Conservation (phyloP, 1,140 invertebrate genomes). For the Eumeta japonica region DNA sequence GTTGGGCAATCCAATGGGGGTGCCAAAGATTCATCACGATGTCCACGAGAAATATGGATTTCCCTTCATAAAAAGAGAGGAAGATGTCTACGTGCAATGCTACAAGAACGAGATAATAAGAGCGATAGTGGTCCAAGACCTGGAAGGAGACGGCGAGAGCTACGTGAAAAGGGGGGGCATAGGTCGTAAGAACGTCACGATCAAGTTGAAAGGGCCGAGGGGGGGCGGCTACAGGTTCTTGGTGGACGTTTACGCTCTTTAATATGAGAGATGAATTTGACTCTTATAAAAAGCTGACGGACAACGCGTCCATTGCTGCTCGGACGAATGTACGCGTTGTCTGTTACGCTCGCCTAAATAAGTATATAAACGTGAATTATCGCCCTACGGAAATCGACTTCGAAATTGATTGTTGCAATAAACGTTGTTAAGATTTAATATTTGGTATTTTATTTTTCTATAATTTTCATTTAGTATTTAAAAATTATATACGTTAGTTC, state of each 20-base stretch:
- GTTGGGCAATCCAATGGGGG: constrained; percentile 5
- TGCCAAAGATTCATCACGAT: constrained; percentile 10
- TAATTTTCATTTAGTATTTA: too few relatives aligned
- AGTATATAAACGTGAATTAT: too few relatives aligned
- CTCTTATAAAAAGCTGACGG: too few relatives aligned
- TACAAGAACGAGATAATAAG: constrained; percentile 7
- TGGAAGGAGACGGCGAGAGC: constrained; percentile 12
- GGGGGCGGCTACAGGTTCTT: constrained; percentile 31
- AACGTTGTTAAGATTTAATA: too few relatives aligned
- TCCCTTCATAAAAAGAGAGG: constrained; percentile 8
- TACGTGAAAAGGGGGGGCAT: constrained; percentile 25
- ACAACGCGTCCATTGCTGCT: too few relatives aligned
- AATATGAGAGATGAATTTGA: constrained; percentile 1
- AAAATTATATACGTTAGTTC: too few relatives aligned
- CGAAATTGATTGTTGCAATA: too few relatives aligned
- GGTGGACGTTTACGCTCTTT: constrained; percentile 29
- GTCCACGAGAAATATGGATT: constrained; percentile 7
- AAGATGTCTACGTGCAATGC: constrained; percentile 8
- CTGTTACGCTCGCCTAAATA: too few relatives aligned
- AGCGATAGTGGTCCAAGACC: constrained; percentile 11
- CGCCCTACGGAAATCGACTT: too few relatives aligned
- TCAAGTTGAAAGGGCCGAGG: constrained; percentile 30
- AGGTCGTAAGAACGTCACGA: constrained; percentile 21
- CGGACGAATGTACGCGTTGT: too few relatives aligned
- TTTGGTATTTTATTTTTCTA: too few relatives aligned